These are phyloP conservation scores for Rhaphigaster nebulosa DNA, from an alignment of 2,888 invertebrate species.

Conservation along the genomic window DNA sequence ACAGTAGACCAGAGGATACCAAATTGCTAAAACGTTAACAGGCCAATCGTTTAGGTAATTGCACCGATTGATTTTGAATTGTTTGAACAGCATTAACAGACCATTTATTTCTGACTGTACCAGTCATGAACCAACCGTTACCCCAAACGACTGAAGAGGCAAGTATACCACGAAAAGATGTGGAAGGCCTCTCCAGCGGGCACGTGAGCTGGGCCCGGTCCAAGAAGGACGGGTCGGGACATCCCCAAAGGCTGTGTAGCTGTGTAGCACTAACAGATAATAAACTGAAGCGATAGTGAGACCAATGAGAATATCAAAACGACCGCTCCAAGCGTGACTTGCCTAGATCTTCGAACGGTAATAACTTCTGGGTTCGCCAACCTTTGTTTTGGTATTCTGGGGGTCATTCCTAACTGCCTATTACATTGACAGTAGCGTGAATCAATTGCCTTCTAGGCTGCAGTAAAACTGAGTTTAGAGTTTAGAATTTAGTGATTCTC, in stretches of 20 bases:
- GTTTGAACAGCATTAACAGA: too few relatives aligned
- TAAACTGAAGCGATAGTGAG: background rate
- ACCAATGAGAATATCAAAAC: slow-evolving; percentile 9
- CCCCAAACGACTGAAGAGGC: background rate
- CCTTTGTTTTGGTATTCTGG: background rate
- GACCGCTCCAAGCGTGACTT: background rate
- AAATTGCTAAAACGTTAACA: too few relatives aligned
- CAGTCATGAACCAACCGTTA: too few relatives aligned
- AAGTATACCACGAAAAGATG: background rate
- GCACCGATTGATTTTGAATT: too few relatives aligned
- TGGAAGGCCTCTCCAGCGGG: background rate
- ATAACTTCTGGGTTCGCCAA: slow-evolving; percentile 7
- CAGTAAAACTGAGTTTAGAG: background rate
- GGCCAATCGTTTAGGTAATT: too few relatives aligned
- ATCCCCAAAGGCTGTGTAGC: background rate
- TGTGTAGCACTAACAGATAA: background rate
- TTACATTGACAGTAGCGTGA: background rate
- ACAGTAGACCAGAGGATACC: too few relatives aligned
- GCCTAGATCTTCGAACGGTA: background rate
- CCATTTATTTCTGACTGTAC: too few relatives aligned
- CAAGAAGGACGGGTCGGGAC: background rate
- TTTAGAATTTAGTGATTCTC: background rate
- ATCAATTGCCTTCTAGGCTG: background rate
- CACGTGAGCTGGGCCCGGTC: slow-evolving; percentile 27
- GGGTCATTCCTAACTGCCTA: background rate